Conservation (phyloP, 2,113 vertebrate genomes). For the Podarcis muralis region DNA sequence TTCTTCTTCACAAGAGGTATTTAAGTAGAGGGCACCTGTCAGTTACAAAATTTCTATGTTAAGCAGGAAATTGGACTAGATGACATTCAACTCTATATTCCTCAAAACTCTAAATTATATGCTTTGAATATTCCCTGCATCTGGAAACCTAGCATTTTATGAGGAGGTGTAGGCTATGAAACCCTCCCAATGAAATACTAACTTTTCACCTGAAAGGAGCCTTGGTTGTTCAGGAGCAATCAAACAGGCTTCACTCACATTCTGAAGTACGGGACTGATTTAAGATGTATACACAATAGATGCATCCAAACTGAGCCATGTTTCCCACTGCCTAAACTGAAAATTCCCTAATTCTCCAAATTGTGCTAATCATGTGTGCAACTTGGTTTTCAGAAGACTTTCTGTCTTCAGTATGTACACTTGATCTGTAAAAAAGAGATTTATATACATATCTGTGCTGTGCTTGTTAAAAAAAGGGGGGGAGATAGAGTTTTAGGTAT, state of each 20-base stretch:
- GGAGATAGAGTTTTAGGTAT: not conserved
- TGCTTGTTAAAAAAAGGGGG: not conserved
- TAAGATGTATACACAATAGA: not conserved
- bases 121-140: not conserved
- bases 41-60: too few relatives aligned
- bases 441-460: not conserved
- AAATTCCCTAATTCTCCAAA: not conserved
- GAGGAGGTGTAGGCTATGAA: not conserved
- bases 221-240: not conserved
- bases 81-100: too few relatives aligned
- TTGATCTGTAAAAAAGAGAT: not conserved
- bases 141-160: not conserved
- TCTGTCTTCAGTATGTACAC: not conserved
- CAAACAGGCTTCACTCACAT: not conserved
- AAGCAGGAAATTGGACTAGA: too few relatives aligned
- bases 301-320: not conserved
- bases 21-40: too few relatives aligned
- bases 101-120: too few relatives aligned
- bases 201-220: not conserved
- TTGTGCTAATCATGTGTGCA: not conserved
- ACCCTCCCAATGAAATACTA: not conserved
- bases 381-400: not conserved
- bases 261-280: not conserved
- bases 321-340: not conserved
- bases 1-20: too few relatives aligned